phyloP scores from a whole-genome alignment of 1,140 invertebrate genomes.

The Drosophila elegans region DNA sequence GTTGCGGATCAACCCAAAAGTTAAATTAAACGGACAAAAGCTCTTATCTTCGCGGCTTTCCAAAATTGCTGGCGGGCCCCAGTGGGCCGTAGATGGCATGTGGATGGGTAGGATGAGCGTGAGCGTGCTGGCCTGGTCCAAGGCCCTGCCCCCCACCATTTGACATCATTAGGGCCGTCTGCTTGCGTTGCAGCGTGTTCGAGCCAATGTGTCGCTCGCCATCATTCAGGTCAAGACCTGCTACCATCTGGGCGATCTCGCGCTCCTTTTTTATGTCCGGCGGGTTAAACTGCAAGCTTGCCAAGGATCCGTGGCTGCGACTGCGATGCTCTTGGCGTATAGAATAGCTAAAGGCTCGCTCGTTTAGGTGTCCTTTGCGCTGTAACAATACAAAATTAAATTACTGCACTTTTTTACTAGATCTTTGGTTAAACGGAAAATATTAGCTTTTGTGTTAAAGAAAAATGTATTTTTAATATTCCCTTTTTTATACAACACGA shows the following conservation, averaged over 20 bases:
- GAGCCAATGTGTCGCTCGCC: constrained; percentile 65
- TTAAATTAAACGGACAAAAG: not conserved
- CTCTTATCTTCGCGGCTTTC: constrained; percentile 80
- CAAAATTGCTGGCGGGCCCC: constrained; percentile 74
- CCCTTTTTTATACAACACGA: no score
- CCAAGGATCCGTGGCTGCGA: constrained; percentile 94
- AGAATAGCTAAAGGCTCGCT: constrained; percentile 96
- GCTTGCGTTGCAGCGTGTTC: constrained; percentile 74
- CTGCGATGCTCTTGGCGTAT: constrained; percentile 96
- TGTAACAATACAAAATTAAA: constrained; percentile 74
- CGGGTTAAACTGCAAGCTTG: constrained; percentile 92
- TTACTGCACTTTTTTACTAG: no score
- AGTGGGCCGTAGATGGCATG: constrained; percentile 73
- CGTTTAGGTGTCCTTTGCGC: constrained; percentile 96
- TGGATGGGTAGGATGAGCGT: constrained; percentile 42
- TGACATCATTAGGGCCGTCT: constrained; percentile 44
- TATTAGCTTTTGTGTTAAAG: no score
- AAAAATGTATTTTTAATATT: no score
- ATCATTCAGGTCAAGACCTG: constrained; percentile 93
- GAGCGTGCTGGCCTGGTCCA: constrained; percentile 27
- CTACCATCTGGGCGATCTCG: constrained; percentile 96
- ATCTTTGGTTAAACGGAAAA: no score
- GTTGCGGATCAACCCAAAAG: constrained; percentile 2
- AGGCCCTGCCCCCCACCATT: constrained; percentile 47
- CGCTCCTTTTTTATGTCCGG: constrained; percentile 94